Base-by-base conservation (phyloP, 1,140 invertebrate genomes). In the Drosophila ercepeae region DNA sequence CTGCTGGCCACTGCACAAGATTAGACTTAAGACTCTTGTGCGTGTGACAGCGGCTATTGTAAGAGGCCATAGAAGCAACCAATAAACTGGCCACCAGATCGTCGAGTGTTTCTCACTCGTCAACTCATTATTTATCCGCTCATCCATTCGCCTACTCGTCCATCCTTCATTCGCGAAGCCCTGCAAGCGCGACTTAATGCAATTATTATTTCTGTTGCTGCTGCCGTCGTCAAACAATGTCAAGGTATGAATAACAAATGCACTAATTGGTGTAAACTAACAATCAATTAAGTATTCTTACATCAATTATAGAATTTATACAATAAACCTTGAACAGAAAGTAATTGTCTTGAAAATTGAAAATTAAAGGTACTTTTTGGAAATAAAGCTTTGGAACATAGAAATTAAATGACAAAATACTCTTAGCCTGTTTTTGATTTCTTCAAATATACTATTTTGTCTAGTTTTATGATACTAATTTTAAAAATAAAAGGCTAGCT, bases 1-100 rank as follows among this genome's bases (percentile, higher is more conserved):
- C 96, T 97, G 96, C 96, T 97, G 96, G 95, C 96, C 96, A 97
- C 96, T 96, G 96, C 96, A 95, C 96, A 97, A 96, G 96, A 97
- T 96, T 97, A 96, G 95, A 94, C 89, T 92, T 70, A 92, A 94
- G 94, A 97, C 96, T 97, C 96, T 97, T 97, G 96, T 97, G 96
- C 96, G 96, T 97, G 96, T 97, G 96, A 97, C 96, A 97, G 96
- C 96, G 96, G 96, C 96, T 97, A 97, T 97, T 95, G 94, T 96
- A 94, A 95, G 94, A 93, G 82, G 93, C 94, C 93, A 92, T 91
- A 92, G 78, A 78, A 76, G 91, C 93, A 89, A 29, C 82, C 45
- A 36, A 44, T 13, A 7, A 21, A 16, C 29, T 32, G 9, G 11
- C 29, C 29, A 32, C 14, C 36, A 39, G 13, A 39, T 39, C 36